A percentile compares a stretch with the other conserved stretches of the same genome.
These are phyloP conservation scores for Epizoanthus rinbou DNA, from an alignment of 92 coral and sea anemone genomes.

Conservation along the genomic window DNA sequence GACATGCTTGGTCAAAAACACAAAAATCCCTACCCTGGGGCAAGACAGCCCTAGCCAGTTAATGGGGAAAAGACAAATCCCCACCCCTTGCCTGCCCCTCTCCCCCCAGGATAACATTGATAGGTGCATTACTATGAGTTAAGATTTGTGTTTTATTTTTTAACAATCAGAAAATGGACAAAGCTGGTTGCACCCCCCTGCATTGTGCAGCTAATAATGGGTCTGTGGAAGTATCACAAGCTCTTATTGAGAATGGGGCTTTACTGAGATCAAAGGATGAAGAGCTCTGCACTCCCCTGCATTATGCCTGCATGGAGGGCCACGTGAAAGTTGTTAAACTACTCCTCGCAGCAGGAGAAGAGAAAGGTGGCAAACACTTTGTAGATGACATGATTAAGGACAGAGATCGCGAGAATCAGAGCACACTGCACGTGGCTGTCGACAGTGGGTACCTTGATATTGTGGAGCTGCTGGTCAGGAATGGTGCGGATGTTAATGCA, in stretches of 20 bases:
- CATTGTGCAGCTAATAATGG: conserved; percentile 77
- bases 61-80: too few species aligned
- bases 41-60: too few species aligned
- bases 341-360: conserved; percentile 57
- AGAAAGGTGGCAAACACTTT: conserved; percentile 49
- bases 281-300: conserved; percentile 82
- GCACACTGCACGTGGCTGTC: conserved; percentile 87
- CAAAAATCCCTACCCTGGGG: too few species aligned
- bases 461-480: conserved; percentile 72
- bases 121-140: too few species aligned
- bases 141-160: not conserved
- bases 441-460: conserved; percentile 78
- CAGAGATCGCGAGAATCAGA: conserved; percentile 78
- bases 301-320: conserved; percentile 93
- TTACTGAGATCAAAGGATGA: conserved; percentile 69
- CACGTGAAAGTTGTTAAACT: conserved; percentile 59
- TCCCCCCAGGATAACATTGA: too few species aligned
- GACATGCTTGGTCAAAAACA: too few species aligned
- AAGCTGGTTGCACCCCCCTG: conserved; percentile 77
- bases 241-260: conserved; percentile 69
- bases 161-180: conserved; percentile 64
- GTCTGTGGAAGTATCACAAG: conserved; percentile 55
- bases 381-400: conserved; percentile 65
- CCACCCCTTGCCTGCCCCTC: too few species aligned
- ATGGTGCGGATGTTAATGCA: conserved; percentile 88